These are phyloP conservation scores for Ciconia boyciana DNA, from an alignment of 2,113 vertebrate species.

Conservation along the genomic window DNA sequence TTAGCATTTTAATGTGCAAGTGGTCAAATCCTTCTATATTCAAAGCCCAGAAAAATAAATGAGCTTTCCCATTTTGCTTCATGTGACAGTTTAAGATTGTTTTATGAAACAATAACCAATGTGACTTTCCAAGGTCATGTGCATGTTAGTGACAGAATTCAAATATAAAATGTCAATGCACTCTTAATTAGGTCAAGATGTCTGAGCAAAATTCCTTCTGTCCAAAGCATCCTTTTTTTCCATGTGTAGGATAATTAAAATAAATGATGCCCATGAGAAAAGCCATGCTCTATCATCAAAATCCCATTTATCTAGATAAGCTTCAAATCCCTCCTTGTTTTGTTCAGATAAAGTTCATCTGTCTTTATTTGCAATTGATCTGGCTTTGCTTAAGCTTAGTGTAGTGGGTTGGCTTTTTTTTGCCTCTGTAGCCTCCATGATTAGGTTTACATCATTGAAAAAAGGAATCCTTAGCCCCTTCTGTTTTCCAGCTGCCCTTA, in stretches of 20 bases:
- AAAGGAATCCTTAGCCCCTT: background rate
- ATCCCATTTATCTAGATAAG: constrained; percentile 49
- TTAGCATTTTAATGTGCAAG: background rate
- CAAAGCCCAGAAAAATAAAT: constrained; percentile 25
- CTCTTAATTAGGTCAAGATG: constrained; percentile 62
- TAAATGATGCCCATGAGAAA: constrained; percentile 49
- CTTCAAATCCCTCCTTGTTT: constrained; percentile 12
- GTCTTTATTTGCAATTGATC: constrained; percentile 25
- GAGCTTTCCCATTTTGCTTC: background rate
- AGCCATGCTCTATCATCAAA: constrained; percentile 15
- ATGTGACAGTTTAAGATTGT: background rate
- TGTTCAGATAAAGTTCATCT: constrained; percentile 21
- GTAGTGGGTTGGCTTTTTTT: background rate
- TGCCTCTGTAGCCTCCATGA: background rate
- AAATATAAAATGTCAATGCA: constrained; percentile 55
- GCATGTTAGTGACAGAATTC: constrained; percentile 28
- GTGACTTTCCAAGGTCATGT: constrained; percentile 33
- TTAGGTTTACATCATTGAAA: background rate
- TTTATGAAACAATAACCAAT: constrained; percentile 51
- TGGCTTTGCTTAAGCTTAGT: background rate
- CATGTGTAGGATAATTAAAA: constrained; percentile 46
- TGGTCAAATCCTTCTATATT: background rate
- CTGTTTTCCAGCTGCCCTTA: background rate
- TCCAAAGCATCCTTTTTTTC: background rate
- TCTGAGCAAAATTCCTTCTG: constrained; percentile 40